Base-by-base conservation (phyloP, 2,797 vertebrate genomes). In the Sebastes oblongus region DNA sequence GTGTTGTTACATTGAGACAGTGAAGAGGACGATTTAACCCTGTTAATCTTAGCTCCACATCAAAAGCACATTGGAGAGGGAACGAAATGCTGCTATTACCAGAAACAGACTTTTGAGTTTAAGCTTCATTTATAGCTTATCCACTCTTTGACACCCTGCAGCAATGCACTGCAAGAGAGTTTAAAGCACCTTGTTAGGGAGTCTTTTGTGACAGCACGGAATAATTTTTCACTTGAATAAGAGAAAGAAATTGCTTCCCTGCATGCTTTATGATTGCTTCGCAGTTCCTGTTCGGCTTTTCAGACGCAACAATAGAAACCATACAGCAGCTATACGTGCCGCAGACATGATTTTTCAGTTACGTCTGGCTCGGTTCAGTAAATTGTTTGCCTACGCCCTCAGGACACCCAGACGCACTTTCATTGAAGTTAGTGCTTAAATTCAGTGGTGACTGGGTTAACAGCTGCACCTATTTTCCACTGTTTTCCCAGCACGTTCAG, bases 211-310 rank as follows among this genome's bases (percentile, higher is more conserved):
- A 92, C 92, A 91, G 92, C 91, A 76, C 67, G 58, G 91, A 94
- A 94, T 94, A 86, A 94, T 93, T 94, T 94, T 91, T 95, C 93
- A 94, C 93, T 94, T 93, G 91, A 95, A 94, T 94, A 94, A 94
- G 91, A 95, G 92, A 93, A 92, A 93, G 91, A 95, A 95, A 95
- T 94, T 94, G 94, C 94, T 94, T 93, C 92, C 91, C 91, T 88
- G 88, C 90, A 82, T 88, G 90, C 91, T 93, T 93, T 93, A 87
- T 93, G 93, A 94, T 93, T 94, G 91, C 93, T 82, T 90, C 86
- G 80, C 88, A 90, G 86, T 91, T 94, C 88, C 85, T 86, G 84
- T 90, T 92, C 82, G 66, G 86, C 89, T 88, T 93, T 93, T 93
- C 81, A 91, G 65, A 84, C 77, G 86, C 84, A 93, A 93, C 93